phyloP scores from a whole-genome alignment of 1,140 invertebrate genomes.

The Melitaea cinxia region DNA sequence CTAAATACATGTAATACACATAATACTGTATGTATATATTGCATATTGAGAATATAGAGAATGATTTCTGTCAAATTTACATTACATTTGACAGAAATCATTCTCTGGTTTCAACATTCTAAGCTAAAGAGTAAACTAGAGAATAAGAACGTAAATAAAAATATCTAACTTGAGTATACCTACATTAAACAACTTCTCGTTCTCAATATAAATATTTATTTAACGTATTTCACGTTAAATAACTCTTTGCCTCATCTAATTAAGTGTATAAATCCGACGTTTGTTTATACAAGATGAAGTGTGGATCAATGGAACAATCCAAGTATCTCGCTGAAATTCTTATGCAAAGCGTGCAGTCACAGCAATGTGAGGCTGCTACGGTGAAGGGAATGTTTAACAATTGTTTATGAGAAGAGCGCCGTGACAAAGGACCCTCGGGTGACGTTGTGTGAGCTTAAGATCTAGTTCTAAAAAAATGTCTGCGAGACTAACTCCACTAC shows the following conservation, averaged over 20 bases:
- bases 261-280: background rate
- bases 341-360: constrained; percentile 19
- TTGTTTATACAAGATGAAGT: background rate
- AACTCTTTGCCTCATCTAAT: background rate
- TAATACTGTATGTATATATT: too few species aligned
- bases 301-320: constrained; percentile 14
- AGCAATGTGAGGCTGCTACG: constrained; percentile 29
- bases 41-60: too few species aligned
- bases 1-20: too few species aligned
- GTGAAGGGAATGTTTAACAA: constrained; percentile 54
- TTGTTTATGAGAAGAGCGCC: constrained; percentile 51
- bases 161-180: too few species aligned
- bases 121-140: too few species aligned
- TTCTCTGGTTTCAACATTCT: too few species aligned
- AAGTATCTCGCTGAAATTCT: constrained; percentile 9
- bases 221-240: background rate
- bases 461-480: constrained; percentile 46
- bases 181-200: too few species aligned
- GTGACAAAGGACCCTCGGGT: constrained; percentile 65
- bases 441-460: constrained; percentile 45
- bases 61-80: too few species aligned
- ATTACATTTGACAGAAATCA: too few species aligned
- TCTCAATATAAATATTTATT: background rate
- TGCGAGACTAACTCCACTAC: constrained; percentile 19
- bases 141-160: too few species aligned